Evolutionary conservation across 2,888 invertebrate species (phyloP).

Genomic region (Baronia brevicornis): DNA sequence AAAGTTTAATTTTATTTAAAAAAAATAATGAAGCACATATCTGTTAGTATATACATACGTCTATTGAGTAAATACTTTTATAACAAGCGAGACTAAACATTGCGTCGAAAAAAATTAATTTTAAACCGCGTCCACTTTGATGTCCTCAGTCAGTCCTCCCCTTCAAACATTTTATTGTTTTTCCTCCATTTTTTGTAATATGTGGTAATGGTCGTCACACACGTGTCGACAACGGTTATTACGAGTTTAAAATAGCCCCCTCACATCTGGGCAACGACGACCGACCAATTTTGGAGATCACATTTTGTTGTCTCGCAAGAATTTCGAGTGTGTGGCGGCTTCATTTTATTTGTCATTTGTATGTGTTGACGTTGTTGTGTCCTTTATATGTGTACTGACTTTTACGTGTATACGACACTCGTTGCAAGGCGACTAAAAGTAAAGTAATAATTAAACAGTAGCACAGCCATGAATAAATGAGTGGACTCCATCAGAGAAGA

Average conservation of each 20-base stretch:
- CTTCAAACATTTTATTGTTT: constrained; percentile 62
- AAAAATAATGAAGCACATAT: too few relatives aligned
- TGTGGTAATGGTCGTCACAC: constrained; percentile 72
- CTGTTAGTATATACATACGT: constrained; percentile 9
- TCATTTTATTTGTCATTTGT: constrained; percentile 9
- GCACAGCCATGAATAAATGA: too few relatives aligned
- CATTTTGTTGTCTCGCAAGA: constrained; percentile 32
- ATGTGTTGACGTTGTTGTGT: constrained; percentile 1
- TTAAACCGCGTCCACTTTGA: constrained; percentile 52
- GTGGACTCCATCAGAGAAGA: too few relatives aligned
- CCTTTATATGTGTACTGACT: too few relatives aligned
- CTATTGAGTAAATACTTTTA: constrained; percentile 7
- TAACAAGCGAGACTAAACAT: constrained; percentile 18
- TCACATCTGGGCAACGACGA: constrained; percentile 42
- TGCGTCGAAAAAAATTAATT: constrained; percentile 50
- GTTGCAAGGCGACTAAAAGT: too few relatives aligned
- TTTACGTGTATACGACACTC: too few relatives aligned
- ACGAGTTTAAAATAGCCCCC: constrained; percentile 74
- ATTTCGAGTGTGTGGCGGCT: constrained; percentile 18
- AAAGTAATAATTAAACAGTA: too few relatives aligned
- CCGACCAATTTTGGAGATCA: constrained; percentile 55
- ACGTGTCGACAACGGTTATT: constrained; percentile 71
- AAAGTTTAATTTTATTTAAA: too few relatives aligned
- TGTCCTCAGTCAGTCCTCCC: constrained; percentile 34
- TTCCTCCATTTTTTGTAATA: constrained; percentile 72